phyloP scores from a whole-genome alignment of 2,113 vertebrate species.

The Gavia stellata region DNA sequence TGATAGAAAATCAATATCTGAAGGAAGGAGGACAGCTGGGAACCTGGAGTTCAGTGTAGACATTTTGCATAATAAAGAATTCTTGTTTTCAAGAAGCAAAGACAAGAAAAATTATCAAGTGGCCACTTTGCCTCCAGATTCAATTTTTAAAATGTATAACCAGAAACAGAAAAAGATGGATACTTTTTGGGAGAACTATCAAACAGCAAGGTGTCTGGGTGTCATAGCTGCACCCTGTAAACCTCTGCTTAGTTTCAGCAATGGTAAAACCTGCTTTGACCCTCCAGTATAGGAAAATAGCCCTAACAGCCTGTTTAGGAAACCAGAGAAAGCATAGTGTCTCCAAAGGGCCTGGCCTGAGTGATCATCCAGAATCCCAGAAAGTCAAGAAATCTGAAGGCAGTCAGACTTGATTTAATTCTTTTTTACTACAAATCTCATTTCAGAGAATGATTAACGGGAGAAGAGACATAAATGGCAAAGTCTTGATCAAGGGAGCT shows the following conservation, averaged over 20 bases:
- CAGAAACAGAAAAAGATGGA: neutral
- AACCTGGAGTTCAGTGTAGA: neutral
- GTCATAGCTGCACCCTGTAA: neutral
- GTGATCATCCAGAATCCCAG: constrained; percentile 36
- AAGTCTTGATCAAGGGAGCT: constrained; percentile 73
- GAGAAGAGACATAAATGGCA: constrained; percentile 74
- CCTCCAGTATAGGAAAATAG: neutral
- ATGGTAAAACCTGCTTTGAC: neutral
- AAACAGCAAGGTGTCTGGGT: neutral
- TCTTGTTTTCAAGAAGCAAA: neutral
- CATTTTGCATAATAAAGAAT: neutral
- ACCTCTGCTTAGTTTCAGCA: neutral
- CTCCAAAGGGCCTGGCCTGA: constrained; percentile 49
- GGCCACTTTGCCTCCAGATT: neutral
- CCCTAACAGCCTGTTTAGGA: neutral
- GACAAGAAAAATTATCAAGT: neutral
- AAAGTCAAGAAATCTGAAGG: constrained; percentile 61
- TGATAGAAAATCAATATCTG: neutral
- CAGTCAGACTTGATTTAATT: constrained; percentile 76
- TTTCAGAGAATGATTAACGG: constrained; percentile 77
- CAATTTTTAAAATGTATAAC: neutral
- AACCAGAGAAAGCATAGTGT: constrained; percentile 21
- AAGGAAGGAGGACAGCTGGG: neutral
- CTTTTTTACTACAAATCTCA: constrained; percentile 71
- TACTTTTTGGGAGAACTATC: neutral